phyloP scores from a whole-genome alignment of 1,140 invertebrate species.

The Nomia melanderi region DNA sequence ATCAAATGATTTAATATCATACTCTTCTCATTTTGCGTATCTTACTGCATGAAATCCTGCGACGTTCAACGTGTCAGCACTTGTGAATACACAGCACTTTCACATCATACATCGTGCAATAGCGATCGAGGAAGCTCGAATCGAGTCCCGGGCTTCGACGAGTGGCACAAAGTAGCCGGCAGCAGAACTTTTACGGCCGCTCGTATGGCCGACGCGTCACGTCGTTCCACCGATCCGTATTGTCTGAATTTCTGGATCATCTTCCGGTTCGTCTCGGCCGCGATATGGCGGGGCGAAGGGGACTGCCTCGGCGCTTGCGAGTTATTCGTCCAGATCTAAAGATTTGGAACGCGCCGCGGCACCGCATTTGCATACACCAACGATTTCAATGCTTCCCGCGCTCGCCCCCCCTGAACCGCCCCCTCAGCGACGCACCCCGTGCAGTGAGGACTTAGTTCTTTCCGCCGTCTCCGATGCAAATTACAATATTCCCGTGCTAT shows the following conservation, averaged over 20 bases:
- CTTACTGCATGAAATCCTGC: too few relatives aligned
- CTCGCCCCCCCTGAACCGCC: neutral
- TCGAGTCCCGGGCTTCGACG: too few relatives aligned
- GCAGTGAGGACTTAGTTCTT: slow-evolving; percentile 74
- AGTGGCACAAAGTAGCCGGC: neutral
- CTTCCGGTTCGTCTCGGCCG: slow-evolving; percentile 28
- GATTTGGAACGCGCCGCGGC: slow-evolving; percentile 62
- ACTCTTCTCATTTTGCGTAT: too few relatives aligned
- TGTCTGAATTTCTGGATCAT: slow-evolving; percentile 33
- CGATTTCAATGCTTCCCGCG: slow-evolving; percentile 71
- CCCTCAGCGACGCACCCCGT: neutral
- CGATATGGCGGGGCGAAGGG: slow-evolving; percentile 36
- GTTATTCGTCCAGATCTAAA: slow-evolving; percentile 62
- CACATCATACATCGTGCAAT: too few relatives aligned
- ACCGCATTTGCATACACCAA: slow-evolving; percentile 75
- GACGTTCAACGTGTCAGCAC: too few relatives aligned
- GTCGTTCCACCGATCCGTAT: slow-evolving; percentile 12
- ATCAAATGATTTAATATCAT: too few relatives aligned
- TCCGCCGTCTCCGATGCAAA: slow-evolving; percentile 78
- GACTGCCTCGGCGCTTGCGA: slow-evolving; percentile 47
- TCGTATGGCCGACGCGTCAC: neutral
- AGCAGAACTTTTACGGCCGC: neutral
- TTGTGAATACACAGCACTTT: too few relatives aligned
- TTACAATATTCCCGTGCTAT: slow-evolving; percentile 79
- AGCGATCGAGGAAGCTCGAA: too few relatives aligned